Conservation (phyloP, 1,140 invertebrate genomes). For the Dendroctonus valens region DNA sequence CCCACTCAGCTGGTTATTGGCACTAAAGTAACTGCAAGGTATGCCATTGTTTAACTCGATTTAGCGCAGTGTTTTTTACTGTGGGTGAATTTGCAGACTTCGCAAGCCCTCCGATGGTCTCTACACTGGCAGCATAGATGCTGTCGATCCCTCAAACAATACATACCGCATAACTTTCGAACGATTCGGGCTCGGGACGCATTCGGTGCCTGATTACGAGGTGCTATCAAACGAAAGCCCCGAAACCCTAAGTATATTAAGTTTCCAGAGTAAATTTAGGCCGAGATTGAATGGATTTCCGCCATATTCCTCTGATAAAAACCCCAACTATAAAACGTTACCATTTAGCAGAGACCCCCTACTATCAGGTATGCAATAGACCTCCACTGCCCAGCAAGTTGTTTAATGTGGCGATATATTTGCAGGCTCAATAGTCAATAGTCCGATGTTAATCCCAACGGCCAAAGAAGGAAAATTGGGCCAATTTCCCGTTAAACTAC, state of each 20-base stretch:
- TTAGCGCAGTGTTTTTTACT: slow-evolving; percentile 16
- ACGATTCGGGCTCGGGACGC: slow-evolving; percentile 86
- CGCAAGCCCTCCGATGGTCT: slow-evolving; percentile 94
- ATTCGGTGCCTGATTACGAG: slow-evolving; percentile 96
- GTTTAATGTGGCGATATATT: neutral
- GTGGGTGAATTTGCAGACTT: slow-evolving; percentile 54
- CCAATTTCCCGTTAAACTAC: slow-evolving; percentile 79
- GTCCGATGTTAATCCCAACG: slow-evolving; percentile 48
- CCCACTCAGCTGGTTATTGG: slow-evolving; percentile 95
- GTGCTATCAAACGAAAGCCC: slow-evolving; percentile 89
- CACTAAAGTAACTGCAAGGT: slow-evolving; percentile 85
- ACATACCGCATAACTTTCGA: slow-evolving; percentile 98
- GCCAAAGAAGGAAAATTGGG: slow-evolving; percentile 62
- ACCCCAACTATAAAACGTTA: slow-evolving; percentile 35
- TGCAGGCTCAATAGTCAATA: slow-evolving; percentile 48
- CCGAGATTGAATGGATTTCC: slow-evolving; percentile 65
- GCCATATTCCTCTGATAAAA: slow-evolving; percentile 30
- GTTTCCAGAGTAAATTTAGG: slow-evolving; percentile 80
- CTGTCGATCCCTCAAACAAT: slow-evolving; percentile 94
- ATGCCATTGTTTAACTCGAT: slow-evolving; percentile 1
- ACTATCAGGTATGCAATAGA: slow-evolving; percentile 47
- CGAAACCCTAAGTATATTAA: slow-evolving; percentile 85
- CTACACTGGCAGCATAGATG: slow-evolving; percentile 95
- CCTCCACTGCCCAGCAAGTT: neutral
- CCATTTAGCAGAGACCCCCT: slow-evolving; percentile 58